Conservation (phyloP, 1,140 invertebrate species). For the Spodoptera frugiperda region DNA sequence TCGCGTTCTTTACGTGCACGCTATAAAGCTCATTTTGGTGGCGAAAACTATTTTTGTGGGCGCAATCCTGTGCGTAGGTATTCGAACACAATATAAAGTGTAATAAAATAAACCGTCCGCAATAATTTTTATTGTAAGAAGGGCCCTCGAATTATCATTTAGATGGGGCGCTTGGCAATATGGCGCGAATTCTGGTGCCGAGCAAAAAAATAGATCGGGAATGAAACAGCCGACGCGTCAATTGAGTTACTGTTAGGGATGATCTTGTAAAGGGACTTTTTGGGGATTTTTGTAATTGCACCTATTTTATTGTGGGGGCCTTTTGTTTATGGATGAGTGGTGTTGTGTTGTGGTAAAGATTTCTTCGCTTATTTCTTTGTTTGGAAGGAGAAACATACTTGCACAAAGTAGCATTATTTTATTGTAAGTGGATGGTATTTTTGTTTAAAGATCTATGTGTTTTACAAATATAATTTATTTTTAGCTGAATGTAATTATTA, state of each 20-base stretch:
- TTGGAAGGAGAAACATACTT: too few relatives aligned
- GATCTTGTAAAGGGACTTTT: constrained; percentile 60
- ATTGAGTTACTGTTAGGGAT: constrained; percentile 72
- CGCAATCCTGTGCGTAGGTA: constrained; percentile 60
- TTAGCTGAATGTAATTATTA: too few relatives aligned
- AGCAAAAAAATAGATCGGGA: constrained; percentile 74
- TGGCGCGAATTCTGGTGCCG: constrained; percentile 73
- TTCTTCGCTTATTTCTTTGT: constrained; percentile 2
- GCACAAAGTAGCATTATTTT: too few relatives aligned
- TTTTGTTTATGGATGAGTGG: constrained; percentile 51
- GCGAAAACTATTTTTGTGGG: constrained; percentile 27
- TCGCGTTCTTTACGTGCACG: constrained; percentile 8
- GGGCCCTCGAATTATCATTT: constrained; percentile 83
- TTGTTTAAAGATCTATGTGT: too few relatives aligned
- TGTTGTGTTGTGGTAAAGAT: constrained; percentile 24
- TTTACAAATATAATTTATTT: too few relatives aligned
- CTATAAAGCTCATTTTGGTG: constrained; percentile 48
- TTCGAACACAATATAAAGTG: constrained; percentile 82
- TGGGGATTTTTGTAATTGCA: constrained; percentile 64
- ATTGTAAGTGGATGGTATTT: too few relatives aligned
- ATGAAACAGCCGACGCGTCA: constrained; percentile 60
- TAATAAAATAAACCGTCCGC: constrained; percentile 85
- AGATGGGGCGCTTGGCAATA: constrained; percentile 81
- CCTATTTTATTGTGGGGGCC: constrained; percentile 63
- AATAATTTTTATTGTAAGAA: constrained; percentile 85